Percentiles rank a stretch among this genome's conserved stretches.
Conservation (phyloP, 2,797 vertebrate genomes). For the Rhabdomys pumilio region DNA sequence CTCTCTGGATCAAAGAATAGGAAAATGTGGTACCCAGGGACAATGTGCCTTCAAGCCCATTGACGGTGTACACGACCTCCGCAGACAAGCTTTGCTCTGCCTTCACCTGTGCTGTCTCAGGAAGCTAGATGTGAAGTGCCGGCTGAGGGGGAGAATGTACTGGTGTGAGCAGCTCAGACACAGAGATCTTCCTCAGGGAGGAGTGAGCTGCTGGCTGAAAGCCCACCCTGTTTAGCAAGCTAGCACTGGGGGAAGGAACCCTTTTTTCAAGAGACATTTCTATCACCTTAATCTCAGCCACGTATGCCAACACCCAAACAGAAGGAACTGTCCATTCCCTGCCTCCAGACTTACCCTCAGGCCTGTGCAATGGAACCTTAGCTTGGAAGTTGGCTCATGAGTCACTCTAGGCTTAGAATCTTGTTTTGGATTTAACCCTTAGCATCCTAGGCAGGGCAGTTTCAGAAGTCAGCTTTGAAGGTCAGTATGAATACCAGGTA, state of each 20-base stretch:
- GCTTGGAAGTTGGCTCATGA: too few species aligned
- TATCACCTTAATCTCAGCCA: rapidly evolving
- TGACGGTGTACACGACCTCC: rapidly evolving
- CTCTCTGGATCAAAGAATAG: neutral
- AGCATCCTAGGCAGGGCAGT: too few species aligned
- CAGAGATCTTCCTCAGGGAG: neutral
- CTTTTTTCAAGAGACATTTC: rapidly evolving
- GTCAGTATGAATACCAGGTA: rapidly evolving
- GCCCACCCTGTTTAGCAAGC: neutral
- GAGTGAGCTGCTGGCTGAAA: neutral
- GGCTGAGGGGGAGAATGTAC: too few species aligned
- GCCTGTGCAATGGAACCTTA: rapidly evolving
- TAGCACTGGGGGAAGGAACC: rapidly evolving
- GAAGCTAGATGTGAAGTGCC: rapidly evolving
- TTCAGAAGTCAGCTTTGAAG: neutral
- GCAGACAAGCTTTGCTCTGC: rapidly evolving
- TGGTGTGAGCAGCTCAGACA: rapidly evolving
- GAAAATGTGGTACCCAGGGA: neutral
- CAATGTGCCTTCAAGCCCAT: rapidly evolving
- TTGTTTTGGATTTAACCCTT: neutral
- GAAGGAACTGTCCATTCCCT: neutral
- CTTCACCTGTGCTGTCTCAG: rapidly evolving
- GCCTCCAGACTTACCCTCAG: neutral
- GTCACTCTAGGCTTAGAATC: neutral
- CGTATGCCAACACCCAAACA: rapidly evolving